A percentile compares a stretch with the other conserved stretches of the same genome.
These are phyloP conservation scores for Mobula hypostoma DNA, from an alignment of 2,113 vertebrate species.

Conservation along the genomic window DNA sequence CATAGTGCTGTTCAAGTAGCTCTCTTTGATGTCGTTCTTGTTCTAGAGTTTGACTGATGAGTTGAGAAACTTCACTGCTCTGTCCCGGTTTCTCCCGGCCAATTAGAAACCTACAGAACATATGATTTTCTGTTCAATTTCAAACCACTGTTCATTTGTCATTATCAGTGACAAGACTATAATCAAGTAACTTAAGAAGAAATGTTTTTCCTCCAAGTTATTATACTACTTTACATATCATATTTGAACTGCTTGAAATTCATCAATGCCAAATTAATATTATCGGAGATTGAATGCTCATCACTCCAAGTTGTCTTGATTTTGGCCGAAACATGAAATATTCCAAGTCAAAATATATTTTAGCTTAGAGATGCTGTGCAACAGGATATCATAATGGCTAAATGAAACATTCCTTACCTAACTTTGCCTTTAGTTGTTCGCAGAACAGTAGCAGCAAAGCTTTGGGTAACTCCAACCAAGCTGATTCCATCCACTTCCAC, in stretches of 20 bases:
- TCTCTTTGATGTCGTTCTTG: constrained; percentile 90
- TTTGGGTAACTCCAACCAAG: constrained; percentile 94
- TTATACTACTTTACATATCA: background rate
- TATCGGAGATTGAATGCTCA: background rate
- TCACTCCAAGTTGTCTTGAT: background rate
- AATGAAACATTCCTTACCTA: constrained; percentile 61
- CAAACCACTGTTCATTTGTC: background rate
- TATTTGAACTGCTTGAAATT: background rate
- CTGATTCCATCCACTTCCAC: constrained; percentile 95
- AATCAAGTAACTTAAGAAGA: background rate
- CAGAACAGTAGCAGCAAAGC: constrained; percentile 95
- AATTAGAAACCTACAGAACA: constrained; percentile 80
- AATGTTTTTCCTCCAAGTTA: background rate
- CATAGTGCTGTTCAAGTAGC: constrained; percentile 89
- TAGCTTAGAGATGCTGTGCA: background rate
- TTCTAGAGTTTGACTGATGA: constrained; percentile 95
- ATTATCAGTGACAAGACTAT: background rate
- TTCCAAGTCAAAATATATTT: background rate
- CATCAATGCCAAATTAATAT: background rate
- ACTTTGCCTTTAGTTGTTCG: constrained; percentile 92
- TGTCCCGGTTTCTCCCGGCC: constrained; percentile 92
- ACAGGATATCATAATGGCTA: background rate
- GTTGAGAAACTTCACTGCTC: constrained; percentile 89
- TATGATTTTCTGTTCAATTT: constrained; percentile 39
- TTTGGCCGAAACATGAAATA: background rate